Base-by-base conservation (phyloP, 2,888 invertebrate genomes). In the Eristalis tenax region DNA sequence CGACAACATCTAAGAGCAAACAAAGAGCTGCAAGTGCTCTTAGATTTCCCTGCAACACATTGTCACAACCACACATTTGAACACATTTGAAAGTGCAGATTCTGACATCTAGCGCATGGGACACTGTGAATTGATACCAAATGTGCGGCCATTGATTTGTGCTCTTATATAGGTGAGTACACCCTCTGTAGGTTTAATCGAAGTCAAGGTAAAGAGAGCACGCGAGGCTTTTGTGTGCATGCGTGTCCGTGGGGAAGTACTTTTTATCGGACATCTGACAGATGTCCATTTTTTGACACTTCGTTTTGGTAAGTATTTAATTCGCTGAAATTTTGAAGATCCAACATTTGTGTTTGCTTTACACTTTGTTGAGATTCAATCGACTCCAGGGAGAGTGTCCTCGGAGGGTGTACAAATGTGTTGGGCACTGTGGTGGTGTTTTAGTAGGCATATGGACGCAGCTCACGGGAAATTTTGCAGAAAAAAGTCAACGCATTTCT, bases 1-100 rank as follows among this genome's bases (percentile, higher is more conserved):
- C 11, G 22, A 63, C 57, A 73, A 63, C 50, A 61, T 59, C 10
- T 59, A 59, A 65, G 56, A 57, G 23, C 32, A 40, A 6, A 18
- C 23, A n/a, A n/a, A 22, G 64, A 18, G 50, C 50, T 61, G 11
- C 10, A 57, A 69, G 13, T 6, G 68, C 85, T 85, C 85, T 81
- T 81, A 64, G 50, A 18, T n/a, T n/a, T n/a, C n/a, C 18, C 43
- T 50, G 43, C 43, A 50, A n/a, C 43, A 5, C 50, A 50, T 18
- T 50, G 18, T 8, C 18, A n/a, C 18, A 1, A 18, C 50, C 50
- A 8, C n/a, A 18, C 18, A 8, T 50, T 8, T 18, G 50, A 50
- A 50, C 18, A 8, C 8, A n/a, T 43, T 43, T 13, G 8, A 13
- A 38, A 38, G 38, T 13, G n/a, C n/a, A 43, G 50, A 50, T 18